A percentile compares a stretch with the other conserved stretches of the same genome.
phyloP scores from a whole-genome alignment of 2,113 vertebrate genomes.

The Hassar affinis region DNA sequence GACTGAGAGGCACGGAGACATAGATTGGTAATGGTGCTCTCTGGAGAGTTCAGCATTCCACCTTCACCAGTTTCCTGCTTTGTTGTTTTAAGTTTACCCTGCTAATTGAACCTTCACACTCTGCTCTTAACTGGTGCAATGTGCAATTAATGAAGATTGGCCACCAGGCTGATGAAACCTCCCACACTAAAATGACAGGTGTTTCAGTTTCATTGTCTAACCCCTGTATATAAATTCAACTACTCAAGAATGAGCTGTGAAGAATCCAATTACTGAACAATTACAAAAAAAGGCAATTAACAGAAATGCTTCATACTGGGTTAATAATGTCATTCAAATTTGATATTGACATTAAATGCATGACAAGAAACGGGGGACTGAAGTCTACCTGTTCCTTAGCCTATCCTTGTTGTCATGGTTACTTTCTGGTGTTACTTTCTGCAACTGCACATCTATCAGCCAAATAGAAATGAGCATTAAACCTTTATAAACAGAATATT shows the following conservation, averaged over 20 bases:
- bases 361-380: neutral
- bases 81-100: constrained; percentile 37
- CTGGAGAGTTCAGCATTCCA: constrained; percentile 9
- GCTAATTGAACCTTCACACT: too few species aligned
- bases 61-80: constrained; percentile 8
- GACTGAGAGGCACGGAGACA: constrained; percentile 31
- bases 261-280: too few species aligned
- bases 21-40: neutral
- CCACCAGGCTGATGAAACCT: too few species aligned
- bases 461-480: neutral
- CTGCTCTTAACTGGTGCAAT: too few species aligned
- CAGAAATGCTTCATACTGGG: neutral
- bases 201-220: too few species aligned
- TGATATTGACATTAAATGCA: neutral
- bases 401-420: constrained; percentile 10
- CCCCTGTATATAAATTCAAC: too few species aligned
- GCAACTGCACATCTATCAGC: neutral
- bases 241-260: too few species aligned
- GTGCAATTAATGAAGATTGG: too few species aligned
- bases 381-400: neutral
- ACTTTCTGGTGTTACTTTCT: neutral
- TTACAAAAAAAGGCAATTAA: too few species aligned
- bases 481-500: neutral
- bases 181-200: too few species aligned
- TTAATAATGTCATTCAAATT: neutral